phyloP scores from a whole-genome alignment of 2,797 vertebrate species.

The Acanthornis magna region DNA sequence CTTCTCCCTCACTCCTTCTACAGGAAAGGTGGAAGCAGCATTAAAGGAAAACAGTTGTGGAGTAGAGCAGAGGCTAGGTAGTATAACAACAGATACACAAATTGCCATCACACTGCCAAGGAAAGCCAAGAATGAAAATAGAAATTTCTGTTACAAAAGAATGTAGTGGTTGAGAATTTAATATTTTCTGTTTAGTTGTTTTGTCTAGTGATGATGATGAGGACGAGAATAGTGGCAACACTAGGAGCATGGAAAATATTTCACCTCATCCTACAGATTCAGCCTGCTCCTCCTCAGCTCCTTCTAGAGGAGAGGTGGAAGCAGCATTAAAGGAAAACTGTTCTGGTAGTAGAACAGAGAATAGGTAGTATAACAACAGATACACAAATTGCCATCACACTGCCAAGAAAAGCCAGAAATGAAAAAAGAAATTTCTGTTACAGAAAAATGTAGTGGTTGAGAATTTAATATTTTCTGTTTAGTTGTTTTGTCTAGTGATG shows the following conservation, averaged over 20 bases:
- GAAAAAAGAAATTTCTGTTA: slow-evolving; percentile 10
- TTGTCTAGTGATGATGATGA: slow-evolving; percentile 87
- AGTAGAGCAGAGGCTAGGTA: slow-evolving; percentile 76
- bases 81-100: slow-evolving; percentile 81
- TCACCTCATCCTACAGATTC: too few species aligned
- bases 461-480: slow-evolving; percentile 55
- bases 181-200: slow-evolving; percentile 82
- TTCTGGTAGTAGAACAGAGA: too few species aligned
- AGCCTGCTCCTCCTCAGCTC: too few species aligned
- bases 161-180: slow-evolving; percentile 56
- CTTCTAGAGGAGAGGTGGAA: too few species aligned
- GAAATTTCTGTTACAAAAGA: slow-evolving; percentile 27
- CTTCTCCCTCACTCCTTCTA: slow-evolving; percentile 88
- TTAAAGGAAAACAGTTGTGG: slow-evolving; percentile 83
- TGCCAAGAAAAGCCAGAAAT: too few species aligned
- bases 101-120: slow-evolving; percentile 80
- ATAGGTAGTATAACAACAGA: too few species aligned
- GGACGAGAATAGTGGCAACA: too few species aligned
- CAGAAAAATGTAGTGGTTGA: slow-evolving; percentile 38
- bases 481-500: slow-evolving; percentile 95
- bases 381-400: too few species aligned
- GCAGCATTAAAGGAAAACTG: too few species aligned
- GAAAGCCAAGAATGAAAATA: slow-evolving; percentile 49
- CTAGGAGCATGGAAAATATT: too few species aligned
- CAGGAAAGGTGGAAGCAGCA: slow-evolving; percentile 89